Conservation (phyloP, 2,888 invertebrate species). For the Hipparchia sbordonii region DNA sequence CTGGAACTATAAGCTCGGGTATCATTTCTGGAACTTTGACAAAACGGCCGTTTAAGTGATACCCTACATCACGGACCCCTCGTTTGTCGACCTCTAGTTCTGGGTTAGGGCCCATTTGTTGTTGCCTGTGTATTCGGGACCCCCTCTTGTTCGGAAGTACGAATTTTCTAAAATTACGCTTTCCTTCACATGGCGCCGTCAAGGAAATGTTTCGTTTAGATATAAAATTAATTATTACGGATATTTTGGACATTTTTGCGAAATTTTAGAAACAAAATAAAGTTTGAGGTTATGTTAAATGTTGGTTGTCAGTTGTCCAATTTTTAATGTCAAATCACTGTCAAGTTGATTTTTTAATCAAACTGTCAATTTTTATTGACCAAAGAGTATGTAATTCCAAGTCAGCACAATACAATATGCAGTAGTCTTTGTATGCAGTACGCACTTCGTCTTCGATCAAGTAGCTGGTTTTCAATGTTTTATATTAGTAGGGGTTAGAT, state of each 20-base stretch:
- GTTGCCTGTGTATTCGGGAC: conserved; percentile 84
- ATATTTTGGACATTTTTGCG: conserved; percentile 66
- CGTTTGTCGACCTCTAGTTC: conserved; percentile 87
- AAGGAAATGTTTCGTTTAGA: conserved; percentile 66
- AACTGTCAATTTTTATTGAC: too few species aligned
- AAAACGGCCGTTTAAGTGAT: conserved; percentile 79
- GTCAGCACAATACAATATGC: too few species aligned
- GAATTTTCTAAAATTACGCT: conserved; percentile 93
- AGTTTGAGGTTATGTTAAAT: not conserved
- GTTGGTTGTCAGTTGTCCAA: not conserved
- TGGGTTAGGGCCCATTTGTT: conserved; percentile 82
- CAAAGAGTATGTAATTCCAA: too few species aligned
- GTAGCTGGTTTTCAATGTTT: too few species aligned
- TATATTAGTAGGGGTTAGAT: too few species aligned
- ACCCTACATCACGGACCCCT: conserved; percentile 87
- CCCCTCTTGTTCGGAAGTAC: conserved; percentile 89
- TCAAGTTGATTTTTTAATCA: too few species aligned
- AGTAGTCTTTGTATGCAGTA: too few species aligned
- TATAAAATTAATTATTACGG: conserved; percentile 59
- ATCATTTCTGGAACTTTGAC: conserved; percentile 91
- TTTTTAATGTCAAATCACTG: too few species aligned
- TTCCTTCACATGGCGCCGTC: conserved; percentile 81
- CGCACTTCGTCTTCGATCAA: too few species aligned
- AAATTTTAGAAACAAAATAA: not conserved
- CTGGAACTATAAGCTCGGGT: conserved; percentile 96